A percentile compares a stretch with the other conserved stretches of the same genome.
Conservation (phyloP, 2,113 vertebrate species). For the Pimephales promelas region DNA sequence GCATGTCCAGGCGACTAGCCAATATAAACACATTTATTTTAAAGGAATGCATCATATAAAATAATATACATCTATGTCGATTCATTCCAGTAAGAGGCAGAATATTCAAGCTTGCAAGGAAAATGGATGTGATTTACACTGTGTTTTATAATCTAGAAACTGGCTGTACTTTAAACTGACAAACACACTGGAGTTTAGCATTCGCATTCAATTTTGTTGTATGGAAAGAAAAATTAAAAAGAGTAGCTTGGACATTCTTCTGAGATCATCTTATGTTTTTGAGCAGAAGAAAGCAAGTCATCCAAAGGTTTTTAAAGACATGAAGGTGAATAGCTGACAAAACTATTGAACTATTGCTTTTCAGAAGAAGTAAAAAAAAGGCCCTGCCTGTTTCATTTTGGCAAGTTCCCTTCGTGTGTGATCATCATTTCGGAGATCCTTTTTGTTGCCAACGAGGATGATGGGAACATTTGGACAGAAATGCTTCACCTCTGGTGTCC, state of each 20-base stretch:
- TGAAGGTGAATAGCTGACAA: too few species aligned
- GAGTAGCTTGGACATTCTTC: neutral
- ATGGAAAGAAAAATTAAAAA: neutral
- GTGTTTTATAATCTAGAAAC: neutral
- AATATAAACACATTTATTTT: slow-evolving; percentile 61
- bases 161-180: neutral
- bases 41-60: slow-evolving; percentile 63
- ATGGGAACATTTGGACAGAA: slow-evolving; percentile 98
- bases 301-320: too few species aligned
- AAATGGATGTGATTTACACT: neutral
- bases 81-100: neutral
- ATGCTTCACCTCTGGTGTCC: slow-evolving; percentile 97
- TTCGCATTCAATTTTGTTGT: neutral
- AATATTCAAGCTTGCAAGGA: neutral
- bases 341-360: neutral
- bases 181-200: neutral
- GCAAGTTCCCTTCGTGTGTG: slow-evolving; percentile 91
- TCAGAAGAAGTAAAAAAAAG: neutral
- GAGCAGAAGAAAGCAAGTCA: too few species aligned
- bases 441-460: slow-evolving; percentile 98
- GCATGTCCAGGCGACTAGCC: neutral
- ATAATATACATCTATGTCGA: neutral
- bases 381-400: slow-evolving; percentile 94
- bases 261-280: too few species aligned
- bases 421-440: slow-evolving; percentile 93